These are phyloP conservation scores for Fistularia commersonii DNA, from an alignment of 2,797 vertebrate species.

Conservation along the genomic window DNA sequence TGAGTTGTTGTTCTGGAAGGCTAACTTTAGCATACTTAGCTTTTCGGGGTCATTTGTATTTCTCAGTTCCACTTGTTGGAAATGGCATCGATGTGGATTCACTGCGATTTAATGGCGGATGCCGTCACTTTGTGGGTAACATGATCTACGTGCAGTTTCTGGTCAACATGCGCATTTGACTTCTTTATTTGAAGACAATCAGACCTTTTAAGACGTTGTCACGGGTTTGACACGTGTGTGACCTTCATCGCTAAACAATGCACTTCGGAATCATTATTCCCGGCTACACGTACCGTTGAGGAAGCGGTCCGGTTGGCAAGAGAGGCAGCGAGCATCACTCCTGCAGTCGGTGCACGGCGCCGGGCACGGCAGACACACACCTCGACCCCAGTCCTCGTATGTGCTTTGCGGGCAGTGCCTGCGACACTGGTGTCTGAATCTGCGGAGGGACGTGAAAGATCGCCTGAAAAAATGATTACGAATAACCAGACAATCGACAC, in stretches of 20 bases:
- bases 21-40: no score
- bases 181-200: no score
- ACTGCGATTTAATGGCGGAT: no score
- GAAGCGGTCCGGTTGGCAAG: conserved; percentile 75
- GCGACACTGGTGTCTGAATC: conserved; percentile 79
- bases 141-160: no score
- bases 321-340: conserved; percentile 66
- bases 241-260: not conserved
- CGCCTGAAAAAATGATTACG: conserved; percentile 9
- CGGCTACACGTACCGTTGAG: conserved; percentile 65
- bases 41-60: no score
- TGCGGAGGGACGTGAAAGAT: conserved; percentile 35
- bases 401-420: conserved; percentile 77
- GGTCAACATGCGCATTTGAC: no score
- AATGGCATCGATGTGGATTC: no score
- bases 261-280: not conserved
- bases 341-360: conserved; percentile 75
- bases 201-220: no score
- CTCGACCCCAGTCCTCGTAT: conserved; percentile 67
- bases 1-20: no score
- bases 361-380: conserved; percentile 71
- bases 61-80: no score
- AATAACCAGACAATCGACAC: not conserved
- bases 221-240: no score
- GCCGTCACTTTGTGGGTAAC: no score